Evolutionary conservation across 2,113 vertebrate species (phyloP).

Genomic region (Anser cygnoides): DNA sequence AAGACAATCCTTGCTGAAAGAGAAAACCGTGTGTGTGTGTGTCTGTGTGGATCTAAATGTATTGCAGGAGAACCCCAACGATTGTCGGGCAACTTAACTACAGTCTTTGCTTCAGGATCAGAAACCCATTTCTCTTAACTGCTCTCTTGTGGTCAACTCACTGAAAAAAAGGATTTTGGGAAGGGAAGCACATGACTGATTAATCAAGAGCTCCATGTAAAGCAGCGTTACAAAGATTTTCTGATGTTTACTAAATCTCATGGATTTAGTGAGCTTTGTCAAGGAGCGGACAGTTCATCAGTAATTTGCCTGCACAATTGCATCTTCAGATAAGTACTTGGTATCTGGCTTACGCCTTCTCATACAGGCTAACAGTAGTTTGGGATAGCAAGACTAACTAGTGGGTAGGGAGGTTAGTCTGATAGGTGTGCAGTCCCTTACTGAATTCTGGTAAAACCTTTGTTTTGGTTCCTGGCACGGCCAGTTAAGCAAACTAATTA

Average conservation of each 20-base stretch:
- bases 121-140: slow-evolving; percentile 18
- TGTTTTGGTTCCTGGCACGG: slow-evolving; percentile 3
- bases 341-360: slow-evolving; percentile 1
- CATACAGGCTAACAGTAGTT: not conserved
- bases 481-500: not conserved
- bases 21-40: not conserved
- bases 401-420: not conserved
- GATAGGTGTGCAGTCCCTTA: not conserved
- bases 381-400: not conserved
- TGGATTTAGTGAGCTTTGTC: slow-evolving; percentile 33
- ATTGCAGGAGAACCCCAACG: not conserved
- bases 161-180: not conserved
- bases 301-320: not conserved
- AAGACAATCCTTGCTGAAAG: slow-evolving; percentile 33
- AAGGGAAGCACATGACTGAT: slow-evolving; percentile 29
- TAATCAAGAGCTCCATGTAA: not conserved
- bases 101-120: slow-evolving; percentile 25
- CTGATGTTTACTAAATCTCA: slow-evolving; percentile 14
- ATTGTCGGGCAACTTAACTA: not conserved
- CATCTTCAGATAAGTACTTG: not conserved
- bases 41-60: not conserved
- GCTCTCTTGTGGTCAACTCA: not conserved
- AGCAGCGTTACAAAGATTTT: slow-evolving; percentile 5
- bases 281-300: not conserved
- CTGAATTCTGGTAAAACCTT: slow-evolving; percentile 18